Conservation (phyloP, 2,113 vertebrate genomes). For the Mesocricetus auratus region DNA sequence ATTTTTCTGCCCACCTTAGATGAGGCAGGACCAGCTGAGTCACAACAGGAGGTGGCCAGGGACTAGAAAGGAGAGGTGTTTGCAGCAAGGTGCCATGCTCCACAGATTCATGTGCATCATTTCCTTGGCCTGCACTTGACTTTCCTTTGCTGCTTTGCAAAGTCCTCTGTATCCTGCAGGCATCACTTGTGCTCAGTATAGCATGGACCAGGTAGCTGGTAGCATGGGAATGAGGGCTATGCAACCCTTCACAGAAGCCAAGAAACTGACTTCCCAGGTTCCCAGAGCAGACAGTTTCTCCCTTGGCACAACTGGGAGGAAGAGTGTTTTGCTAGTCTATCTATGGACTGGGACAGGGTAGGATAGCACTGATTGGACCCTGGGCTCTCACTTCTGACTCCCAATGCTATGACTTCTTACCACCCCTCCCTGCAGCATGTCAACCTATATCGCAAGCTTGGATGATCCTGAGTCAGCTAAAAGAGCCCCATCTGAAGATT, state of each 20-base stretch:
- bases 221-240: too few relatives aligned
- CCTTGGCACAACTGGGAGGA: background rate
- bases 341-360: rapidly evolving
- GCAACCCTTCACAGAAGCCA: background rate
- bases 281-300: background rate
- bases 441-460: rapidly evolving
- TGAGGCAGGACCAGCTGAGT: background rate
- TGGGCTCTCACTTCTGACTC: background rate
- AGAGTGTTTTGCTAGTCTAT: background rate
- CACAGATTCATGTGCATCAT: background rate
- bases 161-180: too few relatives aligned
- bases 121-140: background rate
- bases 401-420: background rate
- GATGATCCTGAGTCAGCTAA: background rate
- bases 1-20: background rate
- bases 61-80: background rate
- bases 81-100: background rate
- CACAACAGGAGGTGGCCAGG: background rate
- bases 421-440: background rate
- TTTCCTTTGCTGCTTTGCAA: background rate
- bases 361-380: background rate
- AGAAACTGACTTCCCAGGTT: background rate
- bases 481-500: background rate
- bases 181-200: background rate
- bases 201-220: rapidly evolving